Evolutionary conservation across 2,797 vertebrate genomes (phyloP).

Genomic region (Phrynocephalus forsythii): DNA sequence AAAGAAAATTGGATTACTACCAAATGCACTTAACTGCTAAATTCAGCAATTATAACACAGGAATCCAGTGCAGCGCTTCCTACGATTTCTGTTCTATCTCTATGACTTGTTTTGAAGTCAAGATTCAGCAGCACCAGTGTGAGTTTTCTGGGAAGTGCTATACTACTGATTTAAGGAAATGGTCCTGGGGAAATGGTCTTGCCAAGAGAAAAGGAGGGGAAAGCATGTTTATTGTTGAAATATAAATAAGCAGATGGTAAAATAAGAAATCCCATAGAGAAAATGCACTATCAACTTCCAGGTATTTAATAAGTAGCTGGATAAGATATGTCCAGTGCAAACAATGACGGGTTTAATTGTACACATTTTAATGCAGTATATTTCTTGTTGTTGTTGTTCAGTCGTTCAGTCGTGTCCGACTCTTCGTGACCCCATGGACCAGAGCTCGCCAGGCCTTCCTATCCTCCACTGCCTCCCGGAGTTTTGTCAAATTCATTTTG

Average conservation of each 20-base stretch:
- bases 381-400: no score
- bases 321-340: slow-evolving; percentile 68
- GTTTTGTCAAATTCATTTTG: no score
- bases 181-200: not conserved
- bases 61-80: not conserved
- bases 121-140: not conserved
- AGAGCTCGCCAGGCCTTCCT: no score
- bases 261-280: slow-evolving; percentile 25
- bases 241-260: not conserved
- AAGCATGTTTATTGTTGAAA: not conserved
- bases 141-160: not conserved
- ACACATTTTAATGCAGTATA: slow-evolving; percentile 40
- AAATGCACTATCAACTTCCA: slow-evolving; percentile 70
- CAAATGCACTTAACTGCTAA: not conserved
- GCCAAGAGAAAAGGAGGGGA: not conserved
- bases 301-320: slow-evolving; percentile 70
- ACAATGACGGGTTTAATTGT: slow-evolving; percentile 66
- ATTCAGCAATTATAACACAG: not conserved
- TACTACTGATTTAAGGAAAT: not conserved
- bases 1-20: not conserved
- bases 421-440: no score
- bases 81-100: slow-evolving; percentile 20
- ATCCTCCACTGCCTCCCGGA: no score
- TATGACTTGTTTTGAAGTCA: not conserved
- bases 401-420: no score